Percentiles rank a stretch among this genome's conserved stretches.
These are phyloP conservation scores for Eumeta japonica DNA, from an alignment of 1,140 invertebrate species.

Conservation along the genomic window DNA sequence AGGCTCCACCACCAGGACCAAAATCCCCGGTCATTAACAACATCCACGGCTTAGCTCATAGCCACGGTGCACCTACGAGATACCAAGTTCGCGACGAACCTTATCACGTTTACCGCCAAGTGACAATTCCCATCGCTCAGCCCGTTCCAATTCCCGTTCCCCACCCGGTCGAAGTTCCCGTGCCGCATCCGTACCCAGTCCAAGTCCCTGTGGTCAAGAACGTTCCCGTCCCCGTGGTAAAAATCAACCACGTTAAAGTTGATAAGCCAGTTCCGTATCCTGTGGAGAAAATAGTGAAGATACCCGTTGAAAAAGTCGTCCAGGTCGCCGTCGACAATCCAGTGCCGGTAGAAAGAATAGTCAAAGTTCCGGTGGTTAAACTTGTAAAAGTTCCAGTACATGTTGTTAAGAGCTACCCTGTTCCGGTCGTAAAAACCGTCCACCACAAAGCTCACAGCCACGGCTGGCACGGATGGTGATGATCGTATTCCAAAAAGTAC, in stretches of 20 bases:
- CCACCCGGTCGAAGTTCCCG: conserved; percentile 38
- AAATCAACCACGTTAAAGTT: conserved; percentile 44
- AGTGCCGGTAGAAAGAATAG: conserved; percentile 44
- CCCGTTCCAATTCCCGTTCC: conserved; percentile 42
- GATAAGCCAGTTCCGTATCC: conserved; percentile 51
- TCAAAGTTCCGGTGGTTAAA: conserved; percentile 42
- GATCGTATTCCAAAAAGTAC: conserved; percentile 8
- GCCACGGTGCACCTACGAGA: conserved; percentile 36
- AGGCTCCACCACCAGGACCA: conserved; percentile 25
- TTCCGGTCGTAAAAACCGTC: conserved; percentile 42
- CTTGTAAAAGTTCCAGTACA: conserved; percentile 37
- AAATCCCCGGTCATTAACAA: conserved; percentile 41
- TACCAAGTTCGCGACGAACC: conserved; percentile 39
- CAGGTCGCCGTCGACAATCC: conserved; percentile 41
- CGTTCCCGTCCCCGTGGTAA: conserved; percentile 44
- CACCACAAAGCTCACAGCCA: conserved; percentile 29
- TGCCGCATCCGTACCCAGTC: conserved; percentile 51
- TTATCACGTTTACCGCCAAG: conserved; percentile 38
- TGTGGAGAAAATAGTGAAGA: conserved; percentile 47
- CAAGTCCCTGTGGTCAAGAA: conserved; percentile 45
- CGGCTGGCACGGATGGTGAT: conserved; percentile 12
- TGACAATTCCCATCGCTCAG: conserved; percentile 40
- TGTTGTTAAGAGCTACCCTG: conserved; percentile 44
- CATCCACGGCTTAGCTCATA: conserved; percentile 42
- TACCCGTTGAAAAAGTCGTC: conserved; percentile 43